Evolutionary conservation across 2,113 vertebrate species (phyloP), one percentile per base, ranked within the genome.

Genomic region (Atractosteus spatula): DNA sequence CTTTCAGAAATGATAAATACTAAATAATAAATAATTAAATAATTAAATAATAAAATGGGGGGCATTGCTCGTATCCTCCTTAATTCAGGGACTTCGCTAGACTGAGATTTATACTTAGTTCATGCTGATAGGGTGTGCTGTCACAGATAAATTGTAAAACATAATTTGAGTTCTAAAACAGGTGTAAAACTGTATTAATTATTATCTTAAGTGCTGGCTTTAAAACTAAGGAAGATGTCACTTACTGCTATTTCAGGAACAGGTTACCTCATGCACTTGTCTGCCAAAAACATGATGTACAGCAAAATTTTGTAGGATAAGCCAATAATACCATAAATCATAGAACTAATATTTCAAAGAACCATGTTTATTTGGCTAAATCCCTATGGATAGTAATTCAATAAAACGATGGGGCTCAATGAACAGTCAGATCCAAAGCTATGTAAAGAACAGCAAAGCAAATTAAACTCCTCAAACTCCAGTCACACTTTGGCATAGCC

Each of bases 101-200:
- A 54, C 70, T 66, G 77, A 82, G 86, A 89, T 89, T 90, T 89
- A 88, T 78, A 76, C 78, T 69, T 76, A 76, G 78, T 79, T 86
- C 83, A 82, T 83, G 86, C 84, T 90, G 84, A 89, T 82, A 82
- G 65, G 80, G 71, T 73, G 79, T 71, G 70, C 59, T 80, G 74
- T 78, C 75, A 80, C 70, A 83, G 75, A 91, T 90, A 88, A 86
- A 89, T 83, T 78, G 82, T 80, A 56, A 86, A 87, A 86, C 79
- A 89, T 90, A 84, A 91, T 90, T 90, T 88, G 75, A 82, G 76
- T 82, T 88, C 78, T 88, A 82, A 86, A 86, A 87, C 84, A 83
- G 87, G 76, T 82, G 86, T 91, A 89, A 91, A 92, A 87, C 84
- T 81, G 66, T 86, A 86, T 91, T 90, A 90, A 91, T 92, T 90